A percentile compares a stretch with the other conserved stretches of the same genome.
phyloP scores from a whole-genome alignment of 2,797 vertebrate species.

The Spinus pinus region DNA sequence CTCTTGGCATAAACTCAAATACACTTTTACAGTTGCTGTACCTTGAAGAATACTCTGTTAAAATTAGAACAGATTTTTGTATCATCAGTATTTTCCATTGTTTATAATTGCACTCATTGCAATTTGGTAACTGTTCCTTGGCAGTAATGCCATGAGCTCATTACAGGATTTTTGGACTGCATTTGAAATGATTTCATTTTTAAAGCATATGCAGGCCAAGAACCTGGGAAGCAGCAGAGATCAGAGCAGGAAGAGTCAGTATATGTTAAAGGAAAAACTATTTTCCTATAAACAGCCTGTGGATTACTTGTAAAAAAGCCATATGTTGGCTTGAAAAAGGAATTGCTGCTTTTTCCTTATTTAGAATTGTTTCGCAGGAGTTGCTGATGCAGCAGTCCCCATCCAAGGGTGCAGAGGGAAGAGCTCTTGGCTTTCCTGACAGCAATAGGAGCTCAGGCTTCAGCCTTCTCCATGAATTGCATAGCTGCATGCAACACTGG shows the following conservation, averaged over 20 bases:
- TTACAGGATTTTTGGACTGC: slow-evolving; percentile 17
- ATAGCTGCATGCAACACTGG: background rate
- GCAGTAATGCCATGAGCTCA: background rate
- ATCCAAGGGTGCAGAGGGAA: background rate
- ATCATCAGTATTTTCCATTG: slow-evolving; percentile 42
- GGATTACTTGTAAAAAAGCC: slow-evolving; percentile 19
- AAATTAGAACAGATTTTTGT: slow-evolving; percentile 41
- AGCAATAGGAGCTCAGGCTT: background rate
- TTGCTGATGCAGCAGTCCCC: background rate
- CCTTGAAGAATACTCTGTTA: slow-evolving; percentile 14
- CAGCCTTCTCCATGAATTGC: background rate
- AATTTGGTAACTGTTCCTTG: slow-evolving; percentile 33
- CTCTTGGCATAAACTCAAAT: background rate
- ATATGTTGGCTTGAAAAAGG: background rate
- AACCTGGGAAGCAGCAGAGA: background rate
- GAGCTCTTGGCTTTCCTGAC: background rate
- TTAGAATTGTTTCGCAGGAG: slow-evolving; percentile 3
- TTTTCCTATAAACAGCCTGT: background rate
- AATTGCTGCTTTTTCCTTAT: slow-evolving; percentile 21
- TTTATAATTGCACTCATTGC: slow-evolving; percentile 17
- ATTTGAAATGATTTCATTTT: background rate
- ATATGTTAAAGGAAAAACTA: background rate
- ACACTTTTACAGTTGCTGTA: slow-evolving; percentile 1
- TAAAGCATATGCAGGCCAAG: background rate
- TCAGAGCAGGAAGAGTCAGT: background rate